Conservation (phyloP, 2,888 invertebrate genomes). For the Ernsta delagoae region DNA sequence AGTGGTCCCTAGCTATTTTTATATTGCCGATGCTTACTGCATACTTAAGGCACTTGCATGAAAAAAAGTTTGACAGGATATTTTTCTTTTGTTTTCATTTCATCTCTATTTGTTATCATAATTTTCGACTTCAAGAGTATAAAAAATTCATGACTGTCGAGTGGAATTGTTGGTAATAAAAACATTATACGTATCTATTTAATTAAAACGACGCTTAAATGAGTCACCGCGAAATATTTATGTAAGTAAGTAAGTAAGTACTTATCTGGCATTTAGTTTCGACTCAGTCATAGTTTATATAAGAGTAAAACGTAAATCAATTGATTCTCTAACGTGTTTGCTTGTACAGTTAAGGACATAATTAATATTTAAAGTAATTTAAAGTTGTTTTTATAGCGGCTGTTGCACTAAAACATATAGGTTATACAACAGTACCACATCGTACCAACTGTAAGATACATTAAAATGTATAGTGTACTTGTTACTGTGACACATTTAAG, state of each 20-base stretch:
- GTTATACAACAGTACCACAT: background rate
- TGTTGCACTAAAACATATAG: too few relatives aligned
- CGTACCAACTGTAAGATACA: background rate
- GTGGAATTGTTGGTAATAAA: too few relatives aligned
- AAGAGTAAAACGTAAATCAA: constrained; percentile 14
- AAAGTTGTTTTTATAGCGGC: background rate
- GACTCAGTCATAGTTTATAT: background rate
- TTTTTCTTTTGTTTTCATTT: too few relatives aligned
- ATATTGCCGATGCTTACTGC: too few relatives aligned
- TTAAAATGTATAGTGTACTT: background rate
- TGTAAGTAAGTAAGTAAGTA: background rate
- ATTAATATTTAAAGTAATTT: background rate
- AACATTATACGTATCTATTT: too few relatives aligned
- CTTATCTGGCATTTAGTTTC: background rate
- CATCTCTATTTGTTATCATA: too few relatives aligned
- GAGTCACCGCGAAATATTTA: background rate
- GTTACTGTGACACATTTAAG: background rate
- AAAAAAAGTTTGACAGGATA: too few relatives aligned
- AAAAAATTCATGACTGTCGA: too few relatives aligned
- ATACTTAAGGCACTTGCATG: too few relatives aligned
- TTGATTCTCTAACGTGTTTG: background rate
- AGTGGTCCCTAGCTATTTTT: too few relatives aligned
- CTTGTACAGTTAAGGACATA: constrained; percentile 3
- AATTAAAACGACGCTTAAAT: too few relatives aligned
- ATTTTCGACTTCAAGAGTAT: too few relatives aligned